Percentiles rank a stretch among this genome's conserved stretches.
These are phyloP conservation scores for Carabus problematicus DNA, from an alignment of 2,888 invertebrate species.

Conservation along the genomic window DNA sequence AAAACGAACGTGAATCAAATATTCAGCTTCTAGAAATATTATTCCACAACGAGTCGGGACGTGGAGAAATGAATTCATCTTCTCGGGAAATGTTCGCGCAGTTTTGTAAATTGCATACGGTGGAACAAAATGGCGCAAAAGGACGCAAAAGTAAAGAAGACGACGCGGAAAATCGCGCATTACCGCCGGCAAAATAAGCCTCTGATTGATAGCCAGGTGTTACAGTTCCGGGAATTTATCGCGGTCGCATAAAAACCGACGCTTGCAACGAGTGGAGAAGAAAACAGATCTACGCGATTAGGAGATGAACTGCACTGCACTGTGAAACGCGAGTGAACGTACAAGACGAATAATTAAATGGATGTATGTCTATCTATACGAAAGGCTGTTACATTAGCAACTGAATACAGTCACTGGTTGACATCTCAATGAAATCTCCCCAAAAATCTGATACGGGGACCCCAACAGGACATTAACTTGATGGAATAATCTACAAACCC, in stretches of 20 bases:
- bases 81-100: neutral
- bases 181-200: conserved; percentile 10
- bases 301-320: too few species aligned
- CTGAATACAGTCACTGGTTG: too few species aligned
- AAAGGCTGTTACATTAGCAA: too few species aligned
- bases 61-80: conserved; percentile 2
- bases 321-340: too few species aligned
- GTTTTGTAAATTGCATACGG: conserved; percentile 15
- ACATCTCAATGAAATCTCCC: too few species aligned
- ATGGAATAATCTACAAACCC: too few species aligned
- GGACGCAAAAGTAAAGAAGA: neutral
- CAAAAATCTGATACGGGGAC: too few species aligned
- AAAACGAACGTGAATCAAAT: conserved; percentile 12
- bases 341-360: too few species aligned
- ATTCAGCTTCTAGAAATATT: conserved; percentile 4
- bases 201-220: conserved; percentile 17
- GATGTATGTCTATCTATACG: too few species aligned
- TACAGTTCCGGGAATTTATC: conserved; percentile 14
- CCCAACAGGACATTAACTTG: too few species aligned
- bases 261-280: too few species aligned
- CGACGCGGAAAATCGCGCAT: conserved; percentile 13
- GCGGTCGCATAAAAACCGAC: neutral
- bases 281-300: too few species aligned
- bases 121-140: conserved; percentile 12
- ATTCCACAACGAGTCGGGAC: neutral